Conservation (phyloP, 2,113 vertebrate species). For the Ginglymostoma cirratum region DNA sequence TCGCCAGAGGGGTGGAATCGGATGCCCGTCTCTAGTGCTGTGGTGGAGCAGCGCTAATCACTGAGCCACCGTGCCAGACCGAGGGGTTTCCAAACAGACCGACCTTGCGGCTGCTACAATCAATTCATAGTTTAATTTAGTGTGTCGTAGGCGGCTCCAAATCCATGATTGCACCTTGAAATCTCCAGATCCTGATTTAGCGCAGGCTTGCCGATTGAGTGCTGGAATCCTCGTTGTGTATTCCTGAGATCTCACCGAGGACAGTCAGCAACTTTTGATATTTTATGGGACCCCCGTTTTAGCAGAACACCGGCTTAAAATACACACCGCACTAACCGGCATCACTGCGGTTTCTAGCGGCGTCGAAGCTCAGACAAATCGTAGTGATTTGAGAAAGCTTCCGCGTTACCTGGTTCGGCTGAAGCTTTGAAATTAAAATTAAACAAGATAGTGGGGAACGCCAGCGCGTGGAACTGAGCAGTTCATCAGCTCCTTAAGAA, state of each 20-base stretch:
- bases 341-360: not conserved
- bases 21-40: no score
- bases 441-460: not conserved
- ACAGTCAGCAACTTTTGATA: not conserved
- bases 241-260: not conserved
- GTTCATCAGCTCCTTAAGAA: not conserved
- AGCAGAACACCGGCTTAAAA: not conserved
- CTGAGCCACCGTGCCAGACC: no score
- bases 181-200: not conserved
- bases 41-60: no score
- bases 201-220: not conserved
- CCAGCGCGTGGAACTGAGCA: not conserved
- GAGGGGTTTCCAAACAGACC: not conserved
- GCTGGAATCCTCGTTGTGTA: not conserved
- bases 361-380: not conserved
- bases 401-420: not conserved
- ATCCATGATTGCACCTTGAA: not conserved
- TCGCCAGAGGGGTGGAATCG: no score
- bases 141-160: not conserved
- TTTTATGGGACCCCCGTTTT: not conserved
- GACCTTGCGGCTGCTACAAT: not conserved
- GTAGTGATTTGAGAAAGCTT: not conserved
- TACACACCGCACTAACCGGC: not conserved
- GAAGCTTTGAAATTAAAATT: not conserved
- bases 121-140: not conserved